phyloP scores from a whole-genome alignment of 2,113 vertebrate genomes.

The Notechis scutatus region DNA sequence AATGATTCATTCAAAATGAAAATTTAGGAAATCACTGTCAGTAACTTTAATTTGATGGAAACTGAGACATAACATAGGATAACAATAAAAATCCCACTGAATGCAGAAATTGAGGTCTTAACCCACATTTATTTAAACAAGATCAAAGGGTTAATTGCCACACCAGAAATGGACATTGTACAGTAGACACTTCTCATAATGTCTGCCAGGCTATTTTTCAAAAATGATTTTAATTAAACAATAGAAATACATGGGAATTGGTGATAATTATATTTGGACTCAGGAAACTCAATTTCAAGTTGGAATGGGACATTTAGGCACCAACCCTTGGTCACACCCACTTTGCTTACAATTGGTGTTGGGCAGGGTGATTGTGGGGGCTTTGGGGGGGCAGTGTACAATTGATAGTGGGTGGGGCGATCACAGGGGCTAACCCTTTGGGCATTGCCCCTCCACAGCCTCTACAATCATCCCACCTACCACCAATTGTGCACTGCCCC shows the following conservation, averaged over 20 bases:
- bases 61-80: background rate
- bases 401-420: background rate
- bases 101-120: background rate
- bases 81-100: background rate
- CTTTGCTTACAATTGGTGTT: background rate
- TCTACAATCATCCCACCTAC: background rate
- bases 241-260: background rate
- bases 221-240: background rate
- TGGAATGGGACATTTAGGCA: background rate
- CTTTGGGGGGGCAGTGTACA: background rate
- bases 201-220: background rate
- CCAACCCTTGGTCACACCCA: background rate
- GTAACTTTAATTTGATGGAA: background rate
- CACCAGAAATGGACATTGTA: background rate
- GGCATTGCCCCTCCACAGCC: background rate
- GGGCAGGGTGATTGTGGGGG: background rate
- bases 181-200: background rate
- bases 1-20: background rate
- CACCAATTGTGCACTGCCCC: background rate
- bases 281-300: background rate
- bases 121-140: background rate
- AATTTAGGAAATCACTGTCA: background rate
- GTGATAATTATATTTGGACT: background rate
- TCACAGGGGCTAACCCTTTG: no score
- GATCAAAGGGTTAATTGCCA: background rate